Base-by-base conservation (phyloP, 2,888 invertebrate species). In the Galerucella nymphaeae region DNA sequence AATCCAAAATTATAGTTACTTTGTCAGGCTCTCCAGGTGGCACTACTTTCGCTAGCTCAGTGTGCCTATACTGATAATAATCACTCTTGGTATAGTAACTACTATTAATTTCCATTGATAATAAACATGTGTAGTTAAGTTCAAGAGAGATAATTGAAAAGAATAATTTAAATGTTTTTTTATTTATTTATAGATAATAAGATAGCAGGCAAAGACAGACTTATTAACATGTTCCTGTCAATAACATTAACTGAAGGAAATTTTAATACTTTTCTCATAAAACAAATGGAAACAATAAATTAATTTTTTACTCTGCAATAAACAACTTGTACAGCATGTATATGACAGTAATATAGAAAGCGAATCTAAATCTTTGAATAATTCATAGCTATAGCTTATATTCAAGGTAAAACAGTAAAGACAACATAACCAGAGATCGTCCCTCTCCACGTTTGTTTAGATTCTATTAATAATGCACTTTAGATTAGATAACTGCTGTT, bases 351-450 rank as follows among this genome's bases (percentile, higher is more conserved):
- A 83, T 82, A 84, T 83, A 83, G 84, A 84, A 85, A 84, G 84
- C 82, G 83, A 84, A 84, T 83, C 80, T 81, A 82, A 83, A 84
- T 84, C 83, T 83, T 83, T 85, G 83, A 85, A 85, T 86, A 82
- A 86, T 85, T 85, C 84, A 86, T 84, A 78, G 76, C 74, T 77
- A 86, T 84, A 78, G 76, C 74, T 77, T 75, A 79, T 80, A 84
- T 83, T 83, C 82, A 83, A 83, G 83, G 83, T 84, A 50, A 62
- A 62, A 62, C 9, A 2, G 38, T n/a, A 84, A 83, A 83, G 84
- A 82, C 82, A 80, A 78, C 74, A 81, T 83, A 82, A 79, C 82
- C 81, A 80, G 80, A 80, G 79, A 80, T 79, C 70, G 65, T 57
- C 74, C 63, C 77, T 81, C 83, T 83, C 80, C 73, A 71, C 79